phyloP scores from a whole-genome alignment of 1,140 invertebrate species.

The Penaeus vannamei region DNA sequence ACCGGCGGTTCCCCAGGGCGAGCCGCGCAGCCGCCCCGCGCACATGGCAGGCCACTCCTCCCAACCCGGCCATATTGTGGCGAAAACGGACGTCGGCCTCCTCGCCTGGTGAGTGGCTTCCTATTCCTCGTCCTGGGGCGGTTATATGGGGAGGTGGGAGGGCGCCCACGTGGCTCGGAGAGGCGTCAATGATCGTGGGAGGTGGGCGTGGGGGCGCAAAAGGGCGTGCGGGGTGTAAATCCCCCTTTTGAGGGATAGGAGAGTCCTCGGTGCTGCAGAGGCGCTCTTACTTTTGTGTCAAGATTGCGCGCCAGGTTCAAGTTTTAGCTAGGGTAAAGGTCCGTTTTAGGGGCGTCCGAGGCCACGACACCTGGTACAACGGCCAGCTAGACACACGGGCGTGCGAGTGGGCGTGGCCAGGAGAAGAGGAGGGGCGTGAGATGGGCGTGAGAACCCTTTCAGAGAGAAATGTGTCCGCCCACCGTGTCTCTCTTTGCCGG shows the following conservation, averaged over 20 bases:
- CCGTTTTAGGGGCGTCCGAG: neutral
- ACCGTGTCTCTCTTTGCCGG: neutral
- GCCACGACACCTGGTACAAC: neutral
- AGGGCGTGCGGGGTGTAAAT: neutral
- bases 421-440: too few species aligned
- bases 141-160: neutral
- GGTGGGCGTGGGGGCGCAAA: neutral
- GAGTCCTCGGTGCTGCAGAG: slow-evolving; percentile 29
- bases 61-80: slow-evolving; percentile 60
- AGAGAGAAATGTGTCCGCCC: too few species aligned
- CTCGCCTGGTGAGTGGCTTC: slow-evolving; percentile 36
- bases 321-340: neutral
- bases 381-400: neutral
- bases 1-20: too few species aligned
- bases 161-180: neutral
- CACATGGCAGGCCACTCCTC: slow-evolving; percentile 61
- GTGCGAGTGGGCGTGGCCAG: neutral
- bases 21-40: neutral
- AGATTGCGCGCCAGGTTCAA: slow-evolving; percentile 54
- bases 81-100: slow-evolving; percentile 38
- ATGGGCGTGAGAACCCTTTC: too few species aligned
- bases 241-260: slow-evolving; percentile 3
- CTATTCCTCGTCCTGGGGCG: too few species aligned
- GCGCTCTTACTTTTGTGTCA: slow-evolving; percentile 34
- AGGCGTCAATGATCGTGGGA: neutral